A percentile compares a stretch with the other conserved stretches of the same genome.
phyloP scores from a whole-genome alignment of 2,113 vertebrate species.

The human region DNA sequence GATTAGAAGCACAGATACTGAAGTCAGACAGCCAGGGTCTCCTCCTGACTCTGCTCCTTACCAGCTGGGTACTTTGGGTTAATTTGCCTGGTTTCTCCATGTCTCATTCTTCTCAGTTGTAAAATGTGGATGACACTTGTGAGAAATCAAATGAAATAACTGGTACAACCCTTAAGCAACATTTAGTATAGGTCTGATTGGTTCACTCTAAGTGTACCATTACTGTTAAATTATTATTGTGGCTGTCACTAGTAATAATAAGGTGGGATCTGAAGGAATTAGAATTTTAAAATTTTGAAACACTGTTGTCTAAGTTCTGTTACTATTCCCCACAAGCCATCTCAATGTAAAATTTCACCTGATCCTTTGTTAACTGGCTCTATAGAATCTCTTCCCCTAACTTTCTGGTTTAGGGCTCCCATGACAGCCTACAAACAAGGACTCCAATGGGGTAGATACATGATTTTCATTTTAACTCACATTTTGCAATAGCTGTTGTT shows the following conservation, averaged over 20 bases:
- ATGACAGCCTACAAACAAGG: neutral
- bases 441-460: rapidly evolving
- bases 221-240: neutral
- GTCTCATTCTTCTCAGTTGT: neutral
- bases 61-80: neutral
- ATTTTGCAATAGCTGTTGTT: neutral
- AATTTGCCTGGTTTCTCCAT: neutral
- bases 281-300: neutral
- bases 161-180: neutral
- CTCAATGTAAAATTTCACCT: too few relatives aligned
- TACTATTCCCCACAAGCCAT: rapidly evolving
- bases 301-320: neutral
- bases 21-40: neutral
- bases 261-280: neutral
- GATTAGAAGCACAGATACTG: neutral
- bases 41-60: neutral
- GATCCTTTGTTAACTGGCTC: neutral
- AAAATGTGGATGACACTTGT: neutral
- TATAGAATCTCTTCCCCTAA: neutral
- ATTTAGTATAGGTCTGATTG: neutral
- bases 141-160: neutral
- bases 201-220: neutral
- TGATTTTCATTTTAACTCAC: neutral
- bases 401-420: rapidly evolving
- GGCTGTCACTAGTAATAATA: neutral